Evolutionary conservation across 2,113 vertebrate genomes (phyloP).

Genomic region (Benitochromis conjunctus): DNA sequence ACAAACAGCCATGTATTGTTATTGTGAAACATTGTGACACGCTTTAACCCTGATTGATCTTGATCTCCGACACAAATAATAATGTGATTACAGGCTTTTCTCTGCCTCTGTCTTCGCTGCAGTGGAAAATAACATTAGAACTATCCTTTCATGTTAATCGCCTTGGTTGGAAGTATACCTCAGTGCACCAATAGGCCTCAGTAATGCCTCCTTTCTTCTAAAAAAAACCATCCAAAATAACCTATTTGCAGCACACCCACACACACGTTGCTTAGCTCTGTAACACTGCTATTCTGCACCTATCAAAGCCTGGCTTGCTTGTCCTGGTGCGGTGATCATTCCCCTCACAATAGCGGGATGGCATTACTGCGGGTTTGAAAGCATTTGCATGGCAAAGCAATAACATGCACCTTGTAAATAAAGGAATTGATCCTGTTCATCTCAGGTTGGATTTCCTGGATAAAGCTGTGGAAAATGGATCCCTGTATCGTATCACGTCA

Average conservation of each 20-base stretch:
- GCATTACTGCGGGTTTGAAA: constrained; percentile 71
- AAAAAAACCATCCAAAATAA: constrained; percentile 69
- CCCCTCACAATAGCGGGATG: constrained; percentile 65
- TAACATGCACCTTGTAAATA: constrained; percentile 70
- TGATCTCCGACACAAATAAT: constrained; percentile 74
- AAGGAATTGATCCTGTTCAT: constrained; percentile 65
- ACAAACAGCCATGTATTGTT: constrained; percentile 50
- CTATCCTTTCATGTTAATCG: constrained; percentile 78
- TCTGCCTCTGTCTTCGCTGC: constrained; percentile 47
- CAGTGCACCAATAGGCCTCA: constrained; percentile 57
- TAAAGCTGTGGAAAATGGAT: constrained; percentile 54
- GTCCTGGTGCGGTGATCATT: constrained; percentile 59
- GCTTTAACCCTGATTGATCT: constrained; percentile 75
- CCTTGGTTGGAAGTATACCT: constrained; percentile 71
- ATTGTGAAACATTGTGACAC: constrained; percentile 55
- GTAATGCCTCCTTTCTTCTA: constrained; percentile 76
- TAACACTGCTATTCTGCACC: constrained; percentile 65
- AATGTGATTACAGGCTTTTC: constrained; percentile 77
- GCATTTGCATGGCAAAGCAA: constrained; percentile 76
- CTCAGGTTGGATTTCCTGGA: constrained; percentile 68
- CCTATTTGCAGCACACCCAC: constrained; percentile 78
- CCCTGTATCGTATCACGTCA: constrained; percentile 15
- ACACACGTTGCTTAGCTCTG: constrained; percentile 63
- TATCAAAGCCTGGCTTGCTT: constrained; percentile 67
- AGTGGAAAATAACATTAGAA: constrained; percentile 75